phyloP scores from a whole-genome alignment of 2,113 vertebrate genomes.

The Microtus pennsylvanicus region DNA sequence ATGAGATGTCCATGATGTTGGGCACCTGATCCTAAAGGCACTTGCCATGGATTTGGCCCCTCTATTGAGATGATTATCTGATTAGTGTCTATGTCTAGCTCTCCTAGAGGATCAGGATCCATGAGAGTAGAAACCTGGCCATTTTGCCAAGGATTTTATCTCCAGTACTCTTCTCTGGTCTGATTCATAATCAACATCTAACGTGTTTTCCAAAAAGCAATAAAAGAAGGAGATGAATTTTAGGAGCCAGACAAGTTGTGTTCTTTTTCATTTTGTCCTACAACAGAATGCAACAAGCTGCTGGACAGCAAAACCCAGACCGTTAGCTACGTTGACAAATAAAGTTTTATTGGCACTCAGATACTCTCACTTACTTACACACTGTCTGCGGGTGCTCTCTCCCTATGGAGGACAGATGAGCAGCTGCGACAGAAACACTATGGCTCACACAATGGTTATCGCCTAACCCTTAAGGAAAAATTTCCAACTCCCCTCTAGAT shows the following conservation, averaged over 20 bases:
- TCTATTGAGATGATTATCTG: neutral
- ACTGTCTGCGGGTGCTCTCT: neutral
- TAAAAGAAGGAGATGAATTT: conserved; percentile 37
- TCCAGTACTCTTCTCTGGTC: neutral
- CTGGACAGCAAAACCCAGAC: neutral
- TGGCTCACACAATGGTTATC: neutral
- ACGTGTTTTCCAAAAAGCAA: conserved; percentile 10
- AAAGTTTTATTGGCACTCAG: neutral
- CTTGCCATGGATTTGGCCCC: neutral
- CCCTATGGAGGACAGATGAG: neutral
- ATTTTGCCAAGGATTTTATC: neutral
- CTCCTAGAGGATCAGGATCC: neutral
- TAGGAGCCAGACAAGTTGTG: neutral
- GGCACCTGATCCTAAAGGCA: neutral
- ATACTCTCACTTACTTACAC: neutral
- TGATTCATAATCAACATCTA: neutral
- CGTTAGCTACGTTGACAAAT: neutral
- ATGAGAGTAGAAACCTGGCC: neutral
- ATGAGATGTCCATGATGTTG: no score
- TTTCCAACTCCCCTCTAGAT: neutral
- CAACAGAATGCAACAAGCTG: neutral
- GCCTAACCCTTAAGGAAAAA: neutral
- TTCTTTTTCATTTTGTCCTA: neutral
- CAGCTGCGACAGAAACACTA: neutral
- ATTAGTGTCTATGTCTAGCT: neutral